Evolutionary conservation across 2,888 invertebrate species (phyloP), one percentile per base, ranked within the genome.

Genomic region (Eueremaeus valkanovi): DNA sequence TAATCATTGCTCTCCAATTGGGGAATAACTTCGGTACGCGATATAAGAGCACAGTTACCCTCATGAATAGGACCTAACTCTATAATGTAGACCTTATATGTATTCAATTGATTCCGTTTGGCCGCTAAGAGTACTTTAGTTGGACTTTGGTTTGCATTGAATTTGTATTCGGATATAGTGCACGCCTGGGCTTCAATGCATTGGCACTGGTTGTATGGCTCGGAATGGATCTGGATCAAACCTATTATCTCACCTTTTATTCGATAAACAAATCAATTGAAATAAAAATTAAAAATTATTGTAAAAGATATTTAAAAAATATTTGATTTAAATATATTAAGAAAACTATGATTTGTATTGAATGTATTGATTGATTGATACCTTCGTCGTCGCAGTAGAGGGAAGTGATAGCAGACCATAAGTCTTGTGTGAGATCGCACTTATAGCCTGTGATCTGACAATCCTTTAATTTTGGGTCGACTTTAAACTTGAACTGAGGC

Each of bases 311-410:
- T n/a, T n/a, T n/a, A n/a, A n/a, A n/a, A n/a, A n/a, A n/a, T n/a
- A n/a, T n/a, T n/a, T n/a, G n/a, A n/a, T n/a, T n/a, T n/a, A n/a
- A n/a, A n/a, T n/a, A n/a, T n/a, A n/a, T n/a, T n/a, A n/a, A n/a
- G n/a, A n/a, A n/a, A n/a, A n/a, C n/a, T n/a, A n/a, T n/a, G n/a
- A n/a, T n/a, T n/a, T 45, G 18, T 45, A 45, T 45, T 11, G 40
- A 45, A 8, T 16, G 2, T 16, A 3, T 8, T 1, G n/a, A 51
- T 29, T 21, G 21, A 61, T 29, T 29, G 61, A 61, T 74, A 74
- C 74, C 74, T 49, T 74, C 74, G 18, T 73, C 73, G 21, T 74
- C 74, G 29, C 31, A 11, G 24, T 66, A 74, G 27, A 74, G 74
- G 11, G 74, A 33, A n/a, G 55, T 40, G 8, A 74, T 40, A 29